Evolutionary conservation across 2,888 invertebrate species (phyloP).

Genomic region (Microplitis manilae): DNA sequence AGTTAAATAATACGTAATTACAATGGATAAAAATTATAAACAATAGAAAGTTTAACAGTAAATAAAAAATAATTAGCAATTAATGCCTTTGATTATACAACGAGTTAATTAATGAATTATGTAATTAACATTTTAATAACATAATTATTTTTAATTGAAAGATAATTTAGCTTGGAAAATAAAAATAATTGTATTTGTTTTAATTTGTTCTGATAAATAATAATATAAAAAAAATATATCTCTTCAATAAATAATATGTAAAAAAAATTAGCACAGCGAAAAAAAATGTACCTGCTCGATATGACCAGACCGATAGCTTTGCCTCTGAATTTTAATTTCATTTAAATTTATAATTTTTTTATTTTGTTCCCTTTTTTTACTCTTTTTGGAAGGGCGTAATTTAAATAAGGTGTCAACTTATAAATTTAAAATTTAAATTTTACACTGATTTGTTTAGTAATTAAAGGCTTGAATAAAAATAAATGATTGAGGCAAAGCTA

Average conservation of each 20-base stretch:
- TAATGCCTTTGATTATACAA: background rate
- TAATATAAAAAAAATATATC: background rate
- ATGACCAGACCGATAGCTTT: conserved; percentile 56
- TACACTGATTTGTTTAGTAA: background rate
- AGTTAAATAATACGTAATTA: too few species aligned
- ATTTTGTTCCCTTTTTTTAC: too few species aligned
- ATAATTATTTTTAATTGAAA: background rate
- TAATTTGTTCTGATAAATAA: background rate
- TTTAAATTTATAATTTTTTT: too few species aligned
- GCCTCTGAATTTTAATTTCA: background rate
- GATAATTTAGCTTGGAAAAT: background rate
- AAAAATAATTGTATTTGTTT: background rate
- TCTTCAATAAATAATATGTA: conserved; percentile 5
- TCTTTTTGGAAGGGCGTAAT: too few species aligned
- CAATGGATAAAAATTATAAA: background rate
- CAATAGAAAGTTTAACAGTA: background rate
- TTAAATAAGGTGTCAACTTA: background rate
- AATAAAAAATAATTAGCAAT: background rate
- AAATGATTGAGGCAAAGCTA: conserved; percentile 32
- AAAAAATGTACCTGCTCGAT: conserved; percentile 64
- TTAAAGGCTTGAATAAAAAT: conserved; percentile 22
- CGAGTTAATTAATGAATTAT: background rate
- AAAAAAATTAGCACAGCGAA: conserved; percentile 54
- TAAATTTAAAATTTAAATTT: background rate
- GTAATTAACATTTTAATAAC: too few species aligned